A percentile compares a stretch with the other conserved stretches of the same genome.
These are phyloP conservation scores for Squalus acanthias DNA, from an alignment of 2,797 vertebrate species.

Conservation along the genomic window DNA sequence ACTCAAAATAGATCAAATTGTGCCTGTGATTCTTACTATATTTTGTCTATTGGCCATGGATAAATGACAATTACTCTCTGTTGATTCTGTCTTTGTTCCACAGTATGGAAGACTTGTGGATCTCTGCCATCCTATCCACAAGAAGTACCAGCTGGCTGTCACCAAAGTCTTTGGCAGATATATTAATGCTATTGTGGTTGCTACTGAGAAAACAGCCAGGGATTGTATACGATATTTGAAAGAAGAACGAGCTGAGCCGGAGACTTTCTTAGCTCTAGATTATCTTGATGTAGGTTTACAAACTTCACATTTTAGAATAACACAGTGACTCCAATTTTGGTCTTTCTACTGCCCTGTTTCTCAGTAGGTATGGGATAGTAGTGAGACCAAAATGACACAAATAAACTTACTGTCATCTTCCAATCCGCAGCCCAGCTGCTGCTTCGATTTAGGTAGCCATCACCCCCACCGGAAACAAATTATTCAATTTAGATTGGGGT, in stretches of 20 bases:
- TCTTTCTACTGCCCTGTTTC: not conserved
- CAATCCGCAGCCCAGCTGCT: no score
- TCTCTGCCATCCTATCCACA: slow-evolving; percentile 87
- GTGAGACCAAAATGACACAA: not conserved
- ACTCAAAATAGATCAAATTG: not conserved
- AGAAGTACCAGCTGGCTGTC: slow-evolving; percentile 88
- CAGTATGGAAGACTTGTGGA: slow-evolving; percentile 85
- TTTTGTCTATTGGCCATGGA: not conserved
- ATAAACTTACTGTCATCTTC: not conserved
- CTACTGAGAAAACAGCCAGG: slow-evolving; percentile 73
- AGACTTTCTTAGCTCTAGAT: slow-evolving; percentile 88
- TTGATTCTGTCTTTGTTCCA: slow-evolving; percentile 40
- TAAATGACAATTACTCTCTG: not conserved
- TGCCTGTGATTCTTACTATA: not conserved
- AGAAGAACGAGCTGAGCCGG: slow-evolving; percentile 76
- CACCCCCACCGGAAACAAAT: not conserved
- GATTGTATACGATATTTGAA: slow-evolving; percentile 84
- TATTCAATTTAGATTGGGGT: not conserved
- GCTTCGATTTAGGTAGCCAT: not conserved
- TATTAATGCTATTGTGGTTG: slow-evolving; percentile 80
- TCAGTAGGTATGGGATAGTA: not conserved
- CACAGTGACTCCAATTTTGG: not conserved
- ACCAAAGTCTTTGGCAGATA: slow-evolving; percentile 82
- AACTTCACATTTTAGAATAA: slow-evolving; percentile 1
- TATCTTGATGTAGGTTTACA: slow-evolving; percentile 75